Base-by-base conservation (phyloP, 2,797 vertebrate species). In the Lutjanus campechanus region DNA sequence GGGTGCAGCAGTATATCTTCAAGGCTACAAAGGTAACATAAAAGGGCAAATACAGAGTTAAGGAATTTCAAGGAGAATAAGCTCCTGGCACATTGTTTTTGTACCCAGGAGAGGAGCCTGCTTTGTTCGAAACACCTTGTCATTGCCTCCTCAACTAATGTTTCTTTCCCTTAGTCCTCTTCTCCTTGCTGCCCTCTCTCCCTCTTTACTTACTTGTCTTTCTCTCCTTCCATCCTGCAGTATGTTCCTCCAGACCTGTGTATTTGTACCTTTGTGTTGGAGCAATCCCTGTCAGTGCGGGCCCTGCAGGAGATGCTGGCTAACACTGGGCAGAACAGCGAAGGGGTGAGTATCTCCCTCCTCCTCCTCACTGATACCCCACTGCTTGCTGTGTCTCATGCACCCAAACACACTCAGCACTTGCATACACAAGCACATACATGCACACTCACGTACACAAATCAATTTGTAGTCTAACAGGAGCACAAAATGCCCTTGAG, bases 281-380 rank as follows among this genome's bases (percentile, higher is more conserved):
- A 99, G 90, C 98, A 99, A 93, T 97, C 98, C 67, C 94, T 99
- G 1, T 99, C 98, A 36, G 98, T 99, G 84, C 96, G 98, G 88
- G 98, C 98, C 65, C 97, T 99, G 84, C 98, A 99, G 92, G 98
- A 99, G 95, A 99, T 99, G 98, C 95, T 99, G 90, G 97, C 98
- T 77, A 97, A 94, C 90, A 97, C 97, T 5, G 96, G 94, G 11
- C 96, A 96, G 81, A 97, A 92, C 93, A 88, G 91, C 12, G 97
- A 99, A 95, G 98, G 97, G 93, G 98, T 99, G 95, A 98, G 98
- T 97, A 83, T 44, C 41, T 56, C 25, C 65, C 46, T 61, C 29
- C 5, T 11, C 51, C 22, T 25, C 15, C 8, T 36, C 41, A 15
- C 68, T 55, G 19, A 54, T 9, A 40, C 7, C 44, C 47, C 54